Evolutionary conservation across 2,888 invertebrate genomes (phyloP).

Genomic region (Phorcus lineatus): DNA sequence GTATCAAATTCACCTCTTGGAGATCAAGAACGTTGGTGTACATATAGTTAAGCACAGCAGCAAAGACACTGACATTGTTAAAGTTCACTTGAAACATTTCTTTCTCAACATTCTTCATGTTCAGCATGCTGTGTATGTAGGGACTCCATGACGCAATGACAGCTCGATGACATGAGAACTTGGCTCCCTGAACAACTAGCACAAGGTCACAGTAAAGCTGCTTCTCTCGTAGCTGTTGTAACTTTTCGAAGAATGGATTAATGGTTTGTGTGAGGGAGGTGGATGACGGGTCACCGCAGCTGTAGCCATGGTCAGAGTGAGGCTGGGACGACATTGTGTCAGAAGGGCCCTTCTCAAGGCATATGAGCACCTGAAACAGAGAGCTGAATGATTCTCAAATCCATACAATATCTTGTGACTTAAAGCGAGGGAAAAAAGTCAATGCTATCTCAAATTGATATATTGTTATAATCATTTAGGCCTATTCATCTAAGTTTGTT

Average conservation of each 20-base stretch:
- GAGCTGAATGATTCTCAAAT: no score
- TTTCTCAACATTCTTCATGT: slow-evolving; percentile 51
- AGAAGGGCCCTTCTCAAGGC: no score
- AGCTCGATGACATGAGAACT: slow-evolving; percentile 80
- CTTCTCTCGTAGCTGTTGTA: slow-evolving; percentile 75
- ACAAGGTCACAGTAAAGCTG: slow-evolving; percentile 81
- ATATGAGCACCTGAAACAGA: no score
- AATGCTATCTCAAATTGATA: no score
- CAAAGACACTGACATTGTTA: slow-evolving; percentile 80
- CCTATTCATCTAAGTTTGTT: no score
- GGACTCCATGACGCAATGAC: slow-evolving; percentile 82
- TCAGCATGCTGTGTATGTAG: slow-evolving; percentile 81
- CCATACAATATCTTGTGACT: no score
- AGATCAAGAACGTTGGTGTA: slow-evolving; percentile 82
- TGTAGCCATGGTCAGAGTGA: slow-evolving; percentile 1
- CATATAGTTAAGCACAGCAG: slow-evolving; percentile 81
- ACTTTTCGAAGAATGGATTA: slow-evolving; percentile 38
- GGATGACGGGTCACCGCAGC: slow-evolving; percentile 25
- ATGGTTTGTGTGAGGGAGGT: background rate
- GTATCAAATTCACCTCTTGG: slow-evolving; percentile 80
- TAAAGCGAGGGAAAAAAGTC: no score
- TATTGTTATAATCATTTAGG: no score
- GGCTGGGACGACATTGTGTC: background rate
- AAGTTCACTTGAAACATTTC: slow-evolving; percentile 46
- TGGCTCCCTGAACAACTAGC: slow-evolving; percentile 79